phyloP scores from a whole-genome alignment of 2,797 vertebrate species.

The Melanotaenia nigrans region DNA sequence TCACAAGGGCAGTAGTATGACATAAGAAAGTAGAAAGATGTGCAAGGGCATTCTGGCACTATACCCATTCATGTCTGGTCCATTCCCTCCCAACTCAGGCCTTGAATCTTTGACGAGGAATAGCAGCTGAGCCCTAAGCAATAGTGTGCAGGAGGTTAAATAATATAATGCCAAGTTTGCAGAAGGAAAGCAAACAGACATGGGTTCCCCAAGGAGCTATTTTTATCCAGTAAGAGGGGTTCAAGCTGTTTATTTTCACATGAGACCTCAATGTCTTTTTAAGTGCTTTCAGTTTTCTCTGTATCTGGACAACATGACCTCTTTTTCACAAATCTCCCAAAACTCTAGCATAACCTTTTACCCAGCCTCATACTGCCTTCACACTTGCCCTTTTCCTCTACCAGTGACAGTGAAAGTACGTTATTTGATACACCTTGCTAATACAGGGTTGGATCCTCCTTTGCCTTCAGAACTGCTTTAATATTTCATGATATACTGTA shows the following conservation, averaged over 20 bases:
- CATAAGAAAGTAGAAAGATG: slow-evolving; percentile 6
- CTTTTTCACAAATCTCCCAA: slow-evolving; percentile 4
- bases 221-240: slow-evolving; percentile 56
- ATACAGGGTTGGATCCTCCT: background rate
- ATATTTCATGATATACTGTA: background rate
- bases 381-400: slow-evolving; percentile 10
- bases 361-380: background rate
- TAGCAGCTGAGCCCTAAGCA: slow-evolving; percentile 58
- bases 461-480: background rate
- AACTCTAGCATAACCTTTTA: background rate
- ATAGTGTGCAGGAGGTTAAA: slow-evolving; percentile 65
- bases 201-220: slow-evolving; percentile 51
- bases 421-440: background rate
- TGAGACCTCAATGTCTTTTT: slow-evolving; percentile 24
- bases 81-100: slow-evolving; percentile 56
- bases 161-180: slow-evolving; percentile 63
- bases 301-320: slow-evolving; percentile 33
- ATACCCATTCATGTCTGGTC: slow-evolving; percentile 65
- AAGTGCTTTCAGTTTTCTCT: slow-evolving; percentile 49
- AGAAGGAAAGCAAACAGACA: slow-evolving; percentile 63
- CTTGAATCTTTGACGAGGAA: slow-evolving; percentile 60
- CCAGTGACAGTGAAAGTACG: background rate
- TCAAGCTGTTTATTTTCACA: slow-evolving; percentile 65
- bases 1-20: slow-evolving; percentile 36
- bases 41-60: slow-evolving; percentile 45